Evolutionary conservation across 1,140 invertebrate species (phyloP).

Genomic region (Lepidurus arcticus): DNA sequence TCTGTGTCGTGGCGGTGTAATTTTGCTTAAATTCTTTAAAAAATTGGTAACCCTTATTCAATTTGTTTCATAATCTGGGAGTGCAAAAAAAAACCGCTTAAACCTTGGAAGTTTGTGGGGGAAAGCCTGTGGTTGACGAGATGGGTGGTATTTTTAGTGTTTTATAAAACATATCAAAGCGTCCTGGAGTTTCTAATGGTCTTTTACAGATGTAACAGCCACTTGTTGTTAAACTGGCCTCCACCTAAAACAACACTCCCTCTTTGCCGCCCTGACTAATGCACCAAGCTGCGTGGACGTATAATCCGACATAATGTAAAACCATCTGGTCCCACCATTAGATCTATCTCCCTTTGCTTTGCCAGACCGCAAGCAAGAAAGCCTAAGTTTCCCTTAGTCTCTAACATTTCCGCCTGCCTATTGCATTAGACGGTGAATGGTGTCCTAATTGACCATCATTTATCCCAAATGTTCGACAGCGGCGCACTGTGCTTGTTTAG

Average conservation of each 20-base stretch:
- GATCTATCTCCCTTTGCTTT: not conserved
- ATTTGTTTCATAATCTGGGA: not conserved
- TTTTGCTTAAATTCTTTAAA: not conserved
- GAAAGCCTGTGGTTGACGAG: not conserved
- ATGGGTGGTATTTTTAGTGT: not conserved
- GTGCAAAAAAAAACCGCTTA: not conserved
- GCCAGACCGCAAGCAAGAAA: not conserved
- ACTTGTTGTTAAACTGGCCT: slow-evolving; percentile 11
- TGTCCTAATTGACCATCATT: not conserved
- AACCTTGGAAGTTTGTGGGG: too few relatives aligned
- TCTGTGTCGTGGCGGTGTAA: not conserved
- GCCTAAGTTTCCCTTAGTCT: not conserved
- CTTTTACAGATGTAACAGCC: not conserved
- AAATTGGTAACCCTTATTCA: not conserved
- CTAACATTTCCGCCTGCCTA: not conserved
- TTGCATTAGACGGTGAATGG: too few relatives aligned
- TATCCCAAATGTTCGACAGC: not conserved
- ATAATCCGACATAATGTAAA: not conserved
- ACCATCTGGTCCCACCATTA: slow-evolving; percentile 3
- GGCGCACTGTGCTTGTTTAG: not conserved
- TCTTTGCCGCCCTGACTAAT: not conserved
- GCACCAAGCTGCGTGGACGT: not conserved
- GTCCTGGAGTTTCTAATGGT: not conserved
- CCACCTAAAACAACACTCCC: not conserved
- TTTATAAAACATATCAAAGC: not conserved